Conservation (phyloP, 2,888 invertebrate genomes). For the Parnassius orleans region DNA sequence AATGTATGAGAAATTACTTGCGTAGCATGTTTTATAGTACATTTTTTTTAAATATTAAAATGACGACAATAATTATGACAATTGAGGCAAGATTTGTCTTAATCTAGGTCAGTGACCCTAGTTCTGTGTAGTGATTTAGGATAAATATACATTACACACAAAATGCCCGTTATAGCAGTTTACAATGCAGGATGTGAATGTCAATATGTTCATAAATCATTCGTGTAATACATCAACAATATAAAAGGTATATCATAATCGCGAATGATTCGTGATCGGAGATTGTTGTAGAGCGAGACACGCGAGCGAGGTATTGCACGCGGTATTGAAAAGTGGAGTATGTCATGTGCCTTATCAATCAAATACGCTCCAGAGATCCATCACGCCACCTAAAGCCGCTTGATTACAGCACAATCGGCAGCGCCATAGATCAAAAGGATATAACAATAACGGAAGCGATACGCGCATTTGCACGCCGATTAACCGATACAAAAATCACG, state of each 20-base stretch:
- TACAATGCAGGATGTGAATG: conserved; percentile 42
- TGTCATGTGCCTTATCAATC: conserved; percentile 69
- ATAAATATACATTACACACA: conserved; percentile 27
- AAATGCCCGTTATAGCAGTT: conserved; percentile 46
- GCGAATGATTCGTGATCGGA: conserved; percentile 57
- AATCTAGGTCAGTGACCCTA: too few relatives aligned
- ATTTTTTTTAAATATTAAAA: too few relatives aligned
- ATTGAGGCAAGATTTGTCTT: too few relatives aligned
- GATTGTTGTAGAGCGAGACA: conserved; percentile 33
- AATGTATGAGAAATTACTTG: too few relatives aligned
- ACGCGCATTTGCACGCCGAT: conserved; percentile 33
- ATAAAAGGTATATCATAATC: conserved; percentile 48
- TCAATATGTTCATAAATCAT: conserved; percentile 65
- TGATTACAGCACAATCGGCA: conserved; percentile 14
- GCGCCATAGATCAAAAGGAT: conserved; percentile 10
- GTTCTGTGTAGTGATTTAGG: too few relatives aligned
- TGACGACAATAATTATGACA: too few relatives aligned
- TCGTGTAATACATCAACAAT: conserved; percentile 61
- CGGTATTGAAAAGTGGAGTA: conserved; percentile 54
- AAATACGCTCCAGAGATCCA: conserved; percentile 41
- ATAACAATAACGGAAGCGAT: conserved; percentile 35
- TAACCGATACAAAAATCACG: conserved; percentile 41
- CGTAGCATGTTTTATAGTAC: too few relatives aligned
- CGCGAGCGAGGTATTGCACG: conserved; percentile 17
- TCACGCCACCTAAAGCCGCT: conserved; percentile 16